Conservation (phyloP, 1,140 invertebrate species). For the Acromyrmex echinatior region DNA sequence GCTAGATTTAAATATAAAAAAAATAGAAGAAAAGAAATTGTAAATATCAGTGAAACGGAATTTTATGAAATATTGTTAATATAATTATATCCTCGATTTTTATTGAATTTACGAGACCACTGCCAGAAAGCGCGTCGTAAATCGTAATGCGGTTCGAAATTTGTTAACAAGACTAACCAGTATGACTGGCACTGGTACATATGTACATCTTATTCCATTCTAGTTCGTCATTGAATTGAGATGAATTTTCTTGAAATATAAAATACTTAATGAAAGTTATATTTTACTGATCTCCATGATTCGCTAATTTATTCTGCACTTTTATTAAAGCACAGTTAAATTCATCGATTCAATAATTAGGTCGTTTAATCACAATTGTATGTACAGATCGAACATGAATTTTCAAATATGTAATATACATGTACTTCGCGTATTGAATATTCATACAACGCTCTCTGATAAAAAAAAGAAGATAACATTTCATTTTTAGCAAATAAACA, state of each 20-base stretch:
- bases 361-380: slow-evolving; percentile 1
- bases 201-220: slow-evolving; percentile 65
- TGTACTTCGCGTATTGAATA: slow-evolving; percentile 24
- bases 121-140: slow-evolving; percentile 78
- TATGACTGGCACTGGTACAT: slow-evolving; percentile 70
- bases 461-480: slow-evolving; percentile 25
- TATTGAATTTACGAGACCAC: slow-evolving; percentile 76
- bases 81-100: slow-evolving; percentile 75
- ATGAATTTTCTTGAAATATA: slow-evolving; percentile 4
- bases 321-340: slow-evolving; percentile 23
- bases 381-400: slow-evolving; percentile 43
- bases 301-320: neutral
- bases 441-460: neutral
- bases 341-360: neutral
- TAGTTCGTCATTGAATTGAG: slow-evolving; percentile 38
- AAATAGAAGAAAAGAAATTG: slow-evolving; percentile 24
- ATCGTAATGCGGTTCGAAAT: slow-evolving; percentile 62
- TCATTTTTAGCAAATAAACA: slow-evolving; percentile 2
- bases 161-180: slow-evolving; percentile 39
- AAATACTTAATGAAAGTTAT: neutral
- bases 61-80: slow-evolving; percentile 74
- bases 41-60: slow-evolving; percentile 54
- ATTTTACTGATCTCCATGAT: neutral
- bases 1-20: slow-evolving; percentile 31
- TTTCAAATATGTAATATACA: slow-evolving; percentile 53